Conservation (phyloP, 2,888 invertebrate species). For the Nasonovia ribisnigri region DNA sequence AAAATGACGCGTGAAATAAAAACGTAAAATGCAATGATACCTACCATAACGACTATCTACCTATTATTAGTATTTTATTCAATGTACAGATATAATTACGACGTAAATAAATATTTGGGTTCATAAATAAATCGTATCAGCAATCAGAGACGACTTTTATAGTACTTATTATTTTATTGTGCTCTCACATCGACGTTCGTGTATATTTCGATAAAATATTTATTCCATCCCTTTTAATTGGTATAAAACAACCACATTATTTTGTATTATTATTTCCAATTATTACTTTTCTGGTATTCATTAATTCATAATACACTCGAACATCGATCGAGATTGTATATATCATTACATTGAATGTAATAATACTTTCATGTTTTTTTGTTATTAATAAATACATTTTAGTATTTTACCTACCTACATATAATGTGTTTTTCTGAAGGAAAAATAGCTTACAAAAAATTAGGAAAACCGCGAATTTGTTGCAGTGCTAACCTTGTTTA, state of each 20-base stretch:
- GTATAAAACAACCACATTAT: background rate
- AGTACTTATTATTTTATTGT: background rate
- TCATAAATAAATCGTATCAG: background rate
- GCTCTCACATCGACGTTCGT: background rate
- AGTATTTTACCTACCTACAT: background rate
- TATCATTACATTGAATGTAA: too few relatives aligned
- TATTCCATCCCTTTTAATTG: background rate
- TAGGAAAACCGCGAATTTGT: background rate
- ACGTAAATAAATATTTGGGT: background rate
- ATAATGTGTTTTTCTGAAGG: background rate
- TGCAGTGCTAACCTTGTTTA: background rate
- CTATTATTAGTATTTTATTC: background rate
- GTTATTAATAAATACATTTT: background rate
- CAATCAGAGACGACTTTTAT: background rate
- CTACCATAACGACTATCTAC: too few relatives aligned
- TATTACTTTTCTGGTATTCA: background rate
- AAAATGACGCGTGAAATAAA: too few relatives aligned
- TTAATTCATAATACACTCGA: background rate
- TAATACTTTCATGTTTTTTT: background rate
- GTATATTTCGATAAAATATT: background rate
- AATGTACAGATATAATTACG: background rate
- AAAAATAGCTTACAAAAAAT: background rate
- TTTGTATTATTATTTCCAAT: background rate
- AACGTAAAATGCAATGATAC: too few relatives aligned
- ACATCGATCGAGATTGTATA: background rate